Evolutionary conservation across 2,113 vertebrate species (phyloP).

Genomic region (Alligator sinensis): DNA sequence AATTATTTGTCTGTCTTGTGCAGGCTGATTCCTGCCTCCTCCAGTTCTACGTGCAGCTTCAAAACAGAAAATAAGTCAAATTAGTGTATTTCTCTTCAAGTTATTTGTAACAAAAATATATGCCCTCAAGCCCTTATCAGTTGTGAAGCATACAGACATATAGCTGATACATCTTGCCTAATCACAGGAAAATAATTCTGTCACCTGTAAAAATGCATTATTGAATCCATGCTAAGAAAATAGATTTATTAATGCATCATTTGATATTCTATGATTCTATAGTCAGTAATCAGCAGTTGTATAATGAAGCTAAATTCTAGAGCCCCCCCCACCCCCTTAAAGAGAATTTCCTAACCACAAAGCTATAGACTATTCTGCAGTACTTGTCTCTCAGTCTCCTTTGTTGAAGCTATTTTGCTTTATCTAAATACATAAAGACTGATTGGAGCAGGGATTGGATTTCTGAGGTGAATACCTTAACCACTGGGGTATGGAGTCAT

Average conservation of each 20-base stretch:
- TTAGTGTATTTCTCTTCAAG: background rate
- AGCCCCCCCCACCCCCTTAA: background rate
- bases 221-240: background rate
- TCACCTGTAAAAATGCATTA: constrained; percentile 5
- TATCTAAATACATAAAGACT: too few species aligned
- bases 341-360: too few species aligned
- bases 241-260: background rate
- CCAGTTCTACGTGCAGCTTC: background rate
- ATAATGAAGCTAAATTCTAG: background rate
- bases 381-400: too few species aligned
- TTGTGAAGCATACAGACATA: background rate
- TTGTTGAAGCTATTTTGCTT: too few species aligned
- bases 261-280: background rate
- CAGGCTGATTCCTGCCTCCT: background rate
- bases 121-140: background rate
- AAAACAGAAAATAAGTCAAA: background rate
- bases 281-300: background rate
- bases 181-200: background rate
- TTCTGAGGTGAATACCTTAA: too few species aligned
- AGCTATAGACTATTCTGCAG: too few species aligned
- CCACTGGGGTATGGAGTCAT: too few species aligned
- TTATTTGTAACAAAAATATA: background rate
- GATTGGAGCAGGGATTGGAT: too few species aligned
- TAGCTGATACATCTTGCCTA: background rate
- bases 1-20: background rate